Conservation (phyloP, 1,140 invertebrate genomes). For the Drosophila littoralis region DNA sequence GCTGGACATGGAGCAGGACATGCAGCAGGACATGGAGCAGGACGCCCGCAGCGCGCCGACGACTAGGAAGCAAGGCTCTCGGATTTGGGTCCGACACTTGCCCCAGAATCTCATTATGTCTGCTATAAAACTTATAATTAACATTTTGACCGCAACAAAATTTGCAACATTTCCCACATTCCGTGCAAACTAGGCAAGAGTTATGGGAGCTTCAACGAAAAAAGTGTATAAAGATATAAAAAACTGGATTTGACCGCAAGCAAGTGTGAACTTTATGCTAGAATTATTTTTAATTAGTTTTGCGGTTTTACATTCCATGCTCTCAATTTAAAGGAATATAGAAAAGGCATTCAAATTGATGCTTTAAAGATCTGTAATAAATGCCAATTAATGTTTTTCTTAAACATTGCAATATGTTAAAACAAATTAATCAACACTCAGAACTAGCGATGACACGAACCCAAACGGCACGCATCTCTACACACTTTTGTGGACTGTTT, state of each 20-base stretch:
- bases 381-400: too few species aligned
- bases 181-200: slow-evolving; percentile 28
- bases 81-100: too few species aligned
- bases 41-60: neutral
- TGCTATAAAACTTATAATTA: slow-evolving; percentile 77
- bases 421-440: too few species aligned
- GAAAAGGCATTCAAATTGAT: too few species aligned
- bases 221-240: neutral
- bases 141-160: slow-evolving; percentile 73
- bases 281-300: slow-evolving; percentile 75
- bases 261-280: slow-evolving; percentile 34
- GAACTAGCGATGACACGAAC: too few species aligned
- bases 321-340: neutral
- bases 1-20: slow-evolving; percentile 17
- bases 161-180: slow-evolving; percentile 1
- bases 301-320: slow-evolving; percentile 40
- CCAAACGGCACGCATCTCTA: too few species aligned
- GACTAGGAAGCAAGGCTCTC: too few species aligned
- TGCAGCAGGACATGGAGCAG: neutral
- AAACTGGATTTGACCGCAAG: neutral
- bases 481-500: too few species aligned
- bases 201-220: slow-evolving; percentile 7
- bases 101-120: slow-evolving; percentile 68
- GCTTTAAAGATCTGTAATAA: neutral
- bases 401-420: too few species aligned